phyloP scores from a whole-genome alignment of 2,113 vertebrate genomes.

The Odocoileus hemionus region DNA sequence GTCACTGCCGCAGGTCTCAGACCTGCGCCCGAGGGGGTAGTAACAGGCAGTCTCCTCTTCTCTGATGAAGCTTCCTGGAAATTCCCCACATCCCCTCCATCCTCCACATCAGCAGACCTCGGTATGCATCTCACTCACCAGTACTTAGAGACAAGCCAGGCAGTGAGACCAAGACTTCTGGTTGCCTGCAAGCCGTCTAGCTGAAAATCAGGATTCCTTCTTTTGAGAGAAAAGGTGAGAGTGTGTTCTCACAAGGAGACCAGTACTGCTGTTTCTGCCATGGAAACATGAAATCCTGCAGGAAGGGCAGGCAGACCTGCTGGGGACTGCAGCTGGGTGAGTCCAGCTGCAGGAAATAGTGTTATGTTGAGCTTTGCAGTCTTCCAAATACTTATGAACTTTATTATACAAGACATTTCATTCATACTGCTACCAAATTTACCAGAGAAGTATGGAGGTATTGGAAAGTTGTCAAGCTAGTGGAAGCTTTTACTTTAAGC shows the following conservation, averaged over 20 bases:
- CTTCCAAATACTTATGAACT: background rate
- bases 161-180: background rate
- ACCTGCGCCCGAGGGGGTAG: background rate
- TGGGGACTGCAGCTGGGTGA: too few species aligned
- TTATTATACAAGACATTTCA: background rate
- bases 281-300: background rate
- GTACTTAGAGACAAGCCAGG: background rate
- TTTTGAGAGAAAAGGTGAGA: background rate
- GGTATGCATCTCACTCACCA: accelerated
- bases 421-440: background rate
- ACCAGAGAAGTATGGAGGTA: background rate
- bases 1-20: too few species aligned
- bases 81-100: too few species aligned
- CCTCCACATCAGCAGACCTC: background rate
- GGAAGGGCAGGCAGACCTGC: background rate
- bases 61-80: background rate
- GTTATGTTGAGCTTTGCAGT: background rate
- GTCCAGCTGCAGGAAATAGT: background rate
- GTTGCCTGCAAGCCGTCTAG: background rate
- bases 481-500: background rate
- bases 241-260: background rate
- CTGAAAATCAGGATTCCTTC: background rate
- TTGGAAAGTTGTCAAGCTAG: slow-evolving; percentile 1
- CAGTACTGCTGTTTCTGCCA: background rate
- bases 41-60: background rate